Evolutionary conservation across 2,113 vertebrate genomes (phyloP).

Genomic region (Salvator merianae): DNA sequence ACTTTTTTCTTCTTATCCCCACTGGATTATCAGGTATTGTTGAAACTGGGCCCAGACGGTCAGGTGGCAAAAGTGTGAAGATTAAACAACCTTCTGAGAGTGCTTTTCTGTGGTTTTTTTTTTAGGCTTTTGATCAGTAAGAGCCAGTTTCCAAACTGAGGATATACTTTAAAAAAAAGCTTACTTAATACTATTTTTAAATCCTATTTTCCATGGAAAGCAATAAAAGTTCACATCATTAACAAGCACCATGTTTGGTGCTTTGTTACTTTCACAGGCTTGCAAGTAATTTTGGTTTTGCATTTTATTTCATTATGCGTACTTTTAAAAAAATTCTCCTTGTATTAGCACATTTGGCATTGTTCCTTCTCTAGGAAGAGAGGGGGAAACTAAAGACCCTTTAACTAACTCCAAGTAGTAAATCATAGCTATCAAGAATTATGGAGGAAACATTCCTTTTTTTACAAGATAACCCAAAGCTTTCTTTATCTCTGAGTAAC

Average conservation of each 20-base stretch:
- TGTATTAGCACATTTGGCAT: not conserved
- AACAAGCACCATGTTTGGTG: not conserved
- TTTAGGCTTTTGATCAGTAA: constrained; percentile 11
- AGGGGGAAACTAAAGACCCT: not conserved
- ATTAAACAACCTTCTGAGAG: constrained; percentile 54
- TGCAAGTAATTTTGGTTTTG: not conserved
- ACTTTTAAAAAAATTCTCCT: not conserved
- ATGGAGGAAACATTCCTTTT: not conserved
- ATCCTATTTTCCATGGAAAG: not conserved
- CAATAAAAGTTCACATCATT: constrained; percentile 1
- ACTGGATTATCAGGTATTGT: constrained; percentile 42
- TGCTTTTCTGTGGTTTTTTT: constrained; percentile 22
- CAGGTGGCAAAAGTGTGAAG: constrained; percentile 52
- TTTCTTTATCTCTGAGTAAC: constrained; percentile 47
- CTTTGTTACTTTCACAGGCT: not conserved
- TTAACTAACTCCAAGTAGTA: constrained; percentile 23
- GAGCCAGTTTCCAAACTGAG: constrained; percentile 5
- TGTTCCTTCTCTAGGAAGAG: not conserved
- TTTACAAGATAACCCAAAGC: constrained; percentile 33
- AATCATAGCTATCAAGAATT: constrained; percentile 30
- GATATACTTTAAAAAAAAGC: not conserved
- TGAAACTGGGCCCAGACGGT: constrained; percentile 13
- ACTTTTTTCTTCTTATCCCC: constrained; percentile 39
- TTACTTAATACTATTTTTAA: constrained; percentile 19
- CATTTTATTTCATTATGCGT: not conserved